Conservation (phyloP, 2,113 vertebrate species). For the Mirza zaza region DNA sequence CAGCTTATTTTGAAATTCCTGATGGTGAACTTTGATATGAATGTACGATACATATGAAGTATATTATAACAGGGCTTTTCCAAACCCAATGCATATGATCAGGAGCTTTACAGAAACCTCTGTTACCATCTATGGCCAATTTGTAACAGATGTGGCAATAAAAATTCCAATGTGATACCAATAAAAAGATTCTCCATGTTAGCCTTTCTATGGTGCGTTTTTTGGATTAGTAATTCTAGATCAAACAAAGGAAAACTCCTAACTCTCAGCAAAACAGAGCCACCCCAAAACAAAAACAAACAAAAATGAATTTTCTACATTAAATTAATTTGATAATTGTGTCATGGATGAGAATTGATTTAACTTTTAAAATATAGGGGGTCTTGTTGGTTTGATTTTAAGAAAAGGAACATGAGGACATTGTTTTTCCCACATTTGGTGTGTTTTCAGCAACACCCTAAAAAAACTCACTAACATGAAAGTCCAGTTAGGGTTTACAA, state of each 20-base stretch:
- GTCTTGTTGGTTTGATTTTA: not conserved
- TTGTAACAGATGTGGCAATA: slow-evolving; percentile 69
- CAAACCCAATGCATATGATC: not conserved
- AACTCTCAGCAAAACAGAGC: not conserved
- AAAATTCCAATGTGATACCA: slow-evolving; percentile 63
- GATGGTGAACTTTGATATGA: not conserved
- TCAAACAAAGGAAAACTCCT: not conserved
- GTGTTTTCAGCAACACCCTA: not conserved
- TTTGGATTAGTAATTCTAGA: not conserved
- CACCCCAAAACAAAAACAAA: not conserved
- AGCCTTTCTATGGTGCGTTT: slow-evolving; percentile 12
- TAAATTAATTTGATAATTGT: slow-evolving; percentile 8
- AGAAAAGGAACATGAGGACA: not conserved
- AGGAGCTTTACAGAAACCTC: slow-evolving; percentile 48
- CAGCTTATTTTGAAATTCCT: slow-evolving; percentile 61
- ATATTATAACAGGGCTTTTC: not conserved
- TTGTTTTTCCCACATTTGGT: not conserved
- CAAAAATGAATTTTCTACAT: not conserved
- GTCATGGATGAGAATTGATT: not conserved
- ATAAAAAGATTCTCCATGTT: slow-evolving; percentile 13
- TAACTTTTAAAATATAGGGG: not conserved
- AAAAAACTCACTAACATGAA: not conserved
- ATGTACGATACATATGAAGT: not conserved
- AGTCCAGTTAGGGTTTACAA: not conserved
- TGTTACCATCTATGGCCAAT: slow-evolving; percentile 32